Conservation (phyloP, 1,140 invertebrate species). For the Drosophila dunni region DNA sequence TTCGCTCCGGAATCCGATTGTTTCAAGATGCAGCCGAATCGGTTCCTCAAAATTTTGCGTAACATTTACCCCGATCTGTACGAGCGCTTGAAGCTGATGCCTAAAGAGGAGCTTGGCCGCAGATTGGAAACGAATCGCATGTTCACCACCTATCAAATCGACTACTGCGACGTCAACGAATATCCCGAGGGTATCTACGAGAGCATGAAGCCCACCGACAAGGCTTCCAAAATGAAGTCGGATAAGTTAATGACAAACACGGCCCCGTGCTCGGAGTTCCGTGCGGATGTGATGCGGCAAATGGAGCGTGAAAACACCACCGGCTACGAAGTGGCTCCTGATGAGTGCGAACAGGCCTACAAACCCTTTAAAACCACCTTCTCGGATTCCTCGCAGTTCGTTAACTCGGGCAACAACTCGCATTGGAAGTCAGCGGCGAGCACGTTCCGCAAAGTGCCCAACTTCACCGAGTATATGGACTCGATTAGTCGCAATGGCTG, state of each 20-base stretch:
- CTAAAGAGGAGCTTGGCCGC: slow-evolving; percentile 85
- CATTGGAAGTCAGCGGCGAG: slow-evolving; percentile 68
- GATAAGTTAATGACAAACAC: slow-evolving; percentile 60
- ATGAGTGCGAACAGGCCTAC: slow-evolving; percentile 67
- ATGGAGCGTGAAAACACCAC: slow-evolving; percentile 57
- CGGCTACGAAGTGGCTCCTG: slow-evolving; percentile 45
- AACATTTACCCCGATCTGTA: slow-evolving; percentile 85
- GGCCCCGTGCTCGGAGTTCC: slow-evolving; percentile 69
- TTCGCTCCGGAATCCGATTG: slow-evolving; percentile 65
- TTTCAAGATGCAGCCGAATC: slow-evolving; percentile 76
- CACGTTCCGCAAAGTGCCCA: slow-evolving; percentile 67
- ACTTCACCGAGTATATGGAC: slow-evolving; percentile 81
- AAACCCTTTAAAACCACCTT: slow-evolving; percentile 81
- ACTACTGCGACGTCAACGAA: slow-evolving; percentile 85
- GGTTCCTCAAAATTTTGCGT: slow-evolving; percentile 76
- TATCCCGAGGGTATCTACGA: slow-evolving; percentile 81
- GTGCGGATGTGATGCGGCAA: slow-evolving; percentile 71
- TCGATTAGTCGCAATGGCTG: slow-evolving; percentile 81
- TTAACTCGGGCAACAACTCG: slow-evolving; percentile 72
- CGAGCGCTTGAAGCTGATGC: slow-evolving; percentile 84
- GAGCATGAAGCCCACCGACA: slow-evolving; percentile 71
- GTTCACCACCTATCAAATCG: slow-evolving; percentile 86
- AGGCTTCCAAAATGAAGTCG: slow-evolving; percentile 61
- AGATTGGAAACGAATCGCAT: slow-evolving; percentile 85
- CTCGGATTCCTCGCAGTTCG: slow-evolving; percentile 63